These are phyloP conservation scores for Homarus americanus DNA, from an alignment of 1,140 invertebrate species.

Conservation along the genomic window DNA sequence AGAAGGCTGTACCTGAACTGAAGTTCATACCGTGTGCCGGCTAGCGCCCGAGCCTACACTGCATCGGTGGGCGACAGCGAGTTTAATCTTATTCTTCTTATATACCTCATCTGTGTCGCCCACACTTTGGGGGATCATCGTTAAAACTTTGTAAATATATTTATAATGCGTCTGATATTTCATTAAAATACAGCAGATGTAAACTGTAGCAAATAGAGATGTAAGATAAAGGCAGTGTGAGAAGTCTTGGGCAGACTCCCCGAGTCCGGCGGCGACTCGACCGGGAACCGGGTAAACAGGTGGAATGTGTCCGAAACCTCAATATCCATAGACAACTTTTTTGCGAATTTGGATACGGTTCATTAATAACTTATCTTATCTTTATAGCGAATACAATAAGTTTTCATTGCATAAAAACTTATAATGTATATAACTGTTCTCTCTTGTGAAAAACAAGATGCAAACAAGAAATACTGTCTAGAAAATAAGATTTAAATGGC, in stretches of 20 bases:
- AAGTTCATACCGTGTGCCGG: constrained; percentile 36
- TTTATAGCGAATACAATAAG: not conserved
- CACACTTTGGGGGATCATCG: too few relatives aligned
- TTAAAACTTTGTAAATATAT: not conserved
- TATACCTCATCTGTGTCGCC: too few relatives aligned
- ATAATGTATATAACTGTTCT: too few relatives aligned
- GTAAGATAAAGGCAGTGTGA: not conserved
- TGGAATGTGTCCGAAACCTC: constrained; percentile 48
- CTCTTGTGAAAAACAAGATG: too few relatives aligned
- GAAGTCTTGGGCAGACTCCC: not conserved
- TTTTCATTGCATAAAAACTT: too few relatives aligned
- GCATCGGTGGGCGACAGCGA: constrained; percentile 2
- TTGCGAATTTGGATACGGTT: not conserved
- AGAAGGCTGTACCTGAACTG: constrained; percentile 49
- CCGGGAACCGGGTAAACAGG: constrained; percentile 55
- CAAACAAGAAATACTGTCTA: not conserved
- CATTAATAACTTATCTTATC: not conserved
- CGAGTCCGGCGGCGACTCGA: not conserved
- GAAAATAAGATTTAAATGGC: not conserved
- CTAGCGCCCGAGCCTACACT: constrained; percentile 32
- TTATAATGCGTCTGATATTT: too few relatives aligned
- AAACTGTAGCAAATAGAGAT: too few relatives aligned
- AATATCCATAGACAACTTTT: constrained; percentile 1
- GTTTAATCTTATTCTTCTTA: constrained; percentile 1
- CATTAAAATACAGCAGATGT: too few relatives aligned